Percentiles rank a stretch among this genome's conserved stretches.
Conservation (phyloP, 1,140 invertebrate genomes). For the Heliconius congener region DNA sequence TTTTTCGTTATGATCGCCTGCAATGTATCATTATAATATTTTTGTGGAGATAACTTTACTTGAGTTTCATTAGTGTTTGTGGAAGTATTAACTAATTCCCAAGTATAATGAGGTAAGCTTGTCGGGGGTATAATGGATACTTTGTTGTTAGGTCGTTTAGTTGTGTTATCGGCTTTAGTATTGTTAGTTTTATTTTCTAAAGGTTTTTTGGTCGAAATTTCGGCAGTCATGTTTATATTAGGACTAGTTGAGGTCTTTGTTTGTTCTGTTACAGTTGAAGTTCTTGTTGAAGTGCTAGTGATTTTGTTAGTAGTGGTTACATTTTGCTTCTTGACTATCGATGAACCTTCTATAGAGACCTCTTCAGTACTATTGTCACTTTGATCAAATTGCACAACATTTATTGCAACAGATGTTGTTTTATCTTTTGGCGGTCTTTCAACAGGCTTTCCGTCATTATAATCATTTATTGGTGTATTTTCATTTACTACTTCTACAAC, state of each 20-base stretch:
- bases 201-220: constrained; percentile 30
- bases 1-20: constrained; percentile 80
- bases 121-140: constrained; percentile 74
- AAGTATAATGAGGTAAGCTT: constrained; percentile 70
- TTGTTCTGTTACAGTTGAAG: constrained; percentile 38
- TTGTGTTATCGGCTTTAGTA: constrained; percentile 59
- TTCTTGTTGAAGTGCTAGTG: constrained; percentile 33
- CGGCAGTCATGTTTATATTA: not conserved
- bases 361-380: constrained; percentile 66
- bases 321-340: constrained; percentile 71
- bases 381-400: constrained; percentile 64
- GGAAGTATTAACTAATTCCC: constrained; percentile 77
- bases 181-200: constrained; percentile 48
- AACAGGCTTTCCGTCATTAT: constrained; percentile 73
- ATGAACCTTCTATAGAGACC: constrained; percentile 70
- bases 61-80: constrained; percentile 65
- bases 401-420: constrained; percentile 71
- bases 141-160: constrained; percentile 74
- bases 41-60: constrained; percentile 69
- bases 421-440: constrained; percentile 77
- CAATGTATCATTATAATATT: constrained; percentile 79
- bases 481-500: constrained; percentile 63
- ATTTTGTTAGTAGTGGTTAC: constrained; percentile 31
- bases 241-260: constrained; percentile 37
- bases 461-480: constrained; percentile 43